These are phyloP conservation scores for Chrysolina haemoptera DNA, from an alignment of 2,888 invertebrate species.

Conservation along the genomic window DNA sequence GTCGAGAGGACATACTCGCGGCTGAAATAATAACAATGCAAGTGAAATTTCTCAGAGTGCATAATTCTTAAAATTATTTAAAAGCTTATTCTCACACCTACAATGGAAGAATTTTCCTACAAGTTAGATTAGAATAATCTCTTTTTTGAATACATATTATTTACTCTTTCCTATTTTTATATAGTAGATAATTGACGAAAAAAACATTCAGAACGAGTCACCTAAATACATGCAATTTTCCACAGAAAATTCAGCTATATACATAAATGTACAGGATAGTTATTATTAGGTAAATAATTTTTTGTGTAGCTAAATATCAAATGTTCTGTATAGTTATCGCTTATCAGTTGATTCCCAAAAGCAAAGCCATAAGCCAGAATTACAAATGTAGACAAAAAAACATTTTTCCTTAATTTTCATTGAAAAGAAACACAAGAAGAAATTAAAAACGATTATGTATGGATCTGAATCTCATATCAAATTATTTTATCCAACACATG, in stretches of 20 bases:
- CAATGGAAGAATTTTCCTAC: conserved; percentile 59
- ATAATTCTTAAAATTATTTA: conserved; percentile 20
- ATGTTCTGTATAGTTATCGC: conserved; percentile 37
- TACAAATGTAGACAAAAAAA: no score
- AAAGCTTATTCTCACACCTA: conserved; percentile 40
- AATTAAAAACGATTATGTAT: no score
- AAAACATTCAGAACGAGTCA: conserved; percentile 43
- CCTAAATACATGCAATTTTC: conserved; percentile 45
- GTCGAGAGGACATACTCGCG: background rate
- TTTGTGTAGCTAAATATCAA: conserved; percentile 43
- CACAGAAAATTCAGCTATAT: conserved; percentile 51
- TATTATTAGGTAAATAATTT: conserved; percentile 45
- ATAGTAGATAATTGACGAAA: conserved; percentile 44
- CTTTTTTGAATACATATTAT: conserved; percentile 32
- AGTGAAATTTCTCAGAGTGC: conserved; percentile 24
- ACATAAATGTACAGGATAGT: conserved; percentile 56
- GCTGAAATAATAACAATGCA: conserved; percentile 35
- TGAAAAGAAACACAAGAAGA: no score
- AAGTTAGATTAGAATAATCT: conserved; percentile 42
- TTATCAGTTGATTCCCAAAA: no score
- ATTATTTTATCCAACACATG: no score
- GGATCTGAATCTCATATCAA: no score
- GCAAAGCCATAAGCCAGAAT: no score
- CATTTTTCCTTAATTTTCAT: no score
- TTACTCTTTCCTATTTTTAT: conserved; percentile 29